phyloP scores from a whole-genome alignment of 2,113 vertebrate species.

The Protobothrops mucrosquamatus region DNA sequence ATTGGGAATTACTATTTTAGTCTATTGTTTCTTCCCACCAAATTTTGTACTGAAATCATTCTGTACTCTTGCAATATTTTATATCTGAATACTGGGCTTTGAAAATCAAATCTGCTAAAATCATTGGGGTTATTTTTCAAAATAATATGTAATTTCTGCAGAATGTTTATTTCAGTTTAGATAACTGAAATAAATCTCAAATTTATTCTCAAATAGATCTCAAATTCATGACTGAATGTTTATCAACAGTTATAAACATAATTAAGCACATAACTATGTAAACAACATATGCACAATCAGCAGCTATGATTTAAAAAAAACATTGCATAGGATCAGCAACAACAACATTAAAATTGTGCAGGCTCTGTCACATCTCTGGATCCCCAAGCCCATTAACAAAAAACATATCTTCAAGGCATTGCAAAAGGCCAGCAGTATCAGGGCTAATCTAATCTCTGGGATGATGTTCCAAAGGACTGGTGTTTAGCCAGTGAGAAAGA shows the following conservation, averaged over 20 bases:
- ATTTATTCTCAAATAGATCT: neutral
- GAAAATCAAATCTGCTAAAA: neutral
- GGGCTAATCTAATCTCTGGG: neutral
- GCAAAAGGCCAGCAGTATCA: neutral
- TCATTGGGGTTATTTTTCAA: neutral
- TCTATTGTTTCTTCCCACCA: neutral
- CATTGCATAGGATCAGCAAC: neutral
- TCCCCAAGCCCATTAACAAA: neutral
- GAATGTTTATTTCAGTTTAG: neutral
- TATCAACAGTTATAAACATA: too few species aligned
- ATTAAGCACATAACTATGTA: too few species aligned
- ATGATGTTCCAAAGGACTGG: neutral
- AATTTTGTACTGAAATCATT: neutral
- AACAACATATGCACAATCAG: neutral
- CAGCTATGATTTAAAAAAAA: neutral
- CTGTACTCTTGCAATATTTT: neutral
- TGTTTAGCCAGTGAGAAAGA: neutral
- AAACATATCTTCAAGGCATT: neutral
- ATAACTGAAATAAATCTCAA: neutral
- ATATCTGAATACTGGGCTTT: neutral
- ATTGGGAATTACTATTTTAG: neutral
- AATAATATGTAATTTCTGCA: neutral
- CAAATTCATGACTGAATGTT: too few species aligned
- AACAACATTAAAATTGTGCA: neutral
- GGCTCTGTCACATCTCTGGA: neutral